phyloP scores from a whole-genome alignment of 2,113 vertebrate genomes.

The Accipiter cooperii region DNA sequence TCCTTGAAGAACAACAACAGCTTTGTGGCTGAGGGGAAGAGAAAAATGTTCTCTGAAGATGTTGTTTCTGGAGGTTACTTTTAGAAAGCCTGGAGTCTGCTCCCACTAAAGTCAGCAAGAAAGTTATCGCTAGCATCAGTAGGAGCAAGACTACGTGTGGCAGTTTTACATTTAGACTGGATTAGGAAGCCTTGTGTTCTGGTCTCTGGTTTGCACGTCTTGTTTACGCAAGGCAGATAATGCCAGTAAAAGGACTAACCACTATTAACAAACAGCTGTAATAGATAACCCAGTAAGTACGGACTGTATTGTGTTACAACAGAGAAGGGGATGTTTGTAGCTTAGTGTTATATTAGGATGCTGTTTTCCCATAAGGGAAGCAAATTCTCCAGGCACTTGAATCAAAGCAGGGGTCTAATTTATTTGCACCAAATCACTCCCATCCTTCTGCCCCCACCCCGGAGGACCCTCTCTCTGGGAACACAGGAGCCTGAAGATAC shows the following conservation, averaged over 20 bases:
- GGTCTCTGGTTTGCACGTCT: not conserved
- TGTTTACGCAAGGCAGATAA: not conserved
- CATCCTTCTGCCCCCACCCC: not conserved
- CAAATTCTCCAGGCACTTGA: not conserved
- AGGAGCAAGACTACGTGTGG: not conserved
- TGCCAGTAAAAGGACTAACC: not conserved
- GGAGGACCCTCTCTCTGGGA: not conserved
- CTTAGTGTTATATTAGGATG: not conserved
- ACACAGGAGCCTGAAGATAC: not conserved
- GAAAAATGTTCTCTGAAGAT: not conserved
- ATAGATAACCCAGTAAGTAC: not conserved
- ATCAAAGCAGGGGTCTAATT: not conserved
- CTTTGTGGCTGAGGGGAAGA: not conserved
- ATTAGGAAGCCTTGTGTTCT: not conserved
- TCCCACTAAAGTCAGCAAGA: not conserved
- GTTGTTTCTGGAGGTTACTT: not conserved
- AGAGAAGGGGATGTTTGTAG: not conserved
- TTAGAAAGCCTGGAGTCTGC: not conserved
- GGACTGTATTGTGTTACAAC: not conserved
- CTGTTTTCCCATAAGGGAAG: not conserved
- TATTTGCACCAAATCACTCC: not conserved
- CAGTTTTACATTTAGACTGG: not conserved
- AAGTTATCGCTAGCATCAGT: not conserved
- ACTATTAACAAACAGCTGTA: not conserved
- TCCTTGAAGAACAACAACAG: slow-evolving; percentile 3